phyloP scores from a whole-genome alignment of 2,797 vertebrate genomes.

The Fringilla coelebs region DNA sequence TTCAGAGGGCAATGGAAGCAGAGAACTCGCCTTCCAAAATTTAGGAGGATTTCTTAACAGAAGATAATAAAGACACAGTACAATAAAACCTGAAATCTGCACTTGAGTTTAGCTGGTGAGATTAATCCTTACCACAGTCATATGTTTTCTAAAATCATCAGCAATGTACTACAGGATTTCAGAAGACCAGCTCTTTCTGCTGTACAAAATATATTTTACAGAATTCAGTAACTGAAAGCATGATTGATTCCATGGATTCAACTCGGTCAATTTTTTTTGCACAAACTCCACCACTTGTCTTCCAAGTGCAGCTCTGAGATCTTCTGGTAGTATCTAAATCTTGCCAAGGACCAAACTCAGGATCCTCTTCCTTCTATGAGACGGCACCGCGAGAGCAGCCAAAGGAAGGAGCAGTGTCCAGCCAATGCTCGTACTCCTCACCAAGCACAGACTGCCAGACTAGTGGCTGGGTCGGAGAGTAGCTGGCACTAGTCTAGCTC shows the following conservation, averaged over 20 bases:
- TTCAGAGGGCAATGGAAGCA: not conserved
- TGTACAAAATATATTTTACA: not conserved
- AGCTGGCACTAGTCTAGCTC: not conserved
- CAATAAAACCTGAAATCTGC: not conserved
- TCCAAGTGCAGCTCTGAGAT: not conserved
- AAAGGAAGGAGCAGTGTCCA: not conserved
- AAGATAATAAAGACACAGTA: not conserved
- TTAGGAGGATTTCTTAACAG: not conserved
- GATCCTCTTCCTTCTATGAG: not conserved
- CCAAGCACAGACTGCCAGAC: not conserved
- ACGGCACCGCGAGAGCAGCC: rapidly evolving
- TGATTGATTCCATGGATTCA: not conserved
- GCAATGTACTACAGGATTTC: not conserved
- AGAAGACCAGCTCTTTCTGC: not conserved
- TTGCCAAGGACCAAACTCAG: not conserved
- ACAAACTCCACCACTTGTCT: not conserved
- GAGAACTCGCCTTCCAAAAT: not conserved
- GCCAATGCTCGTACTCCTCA: not conserved
- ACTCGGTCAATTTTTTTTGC: not conserved
- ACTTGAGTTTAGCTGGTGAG: not conserved
- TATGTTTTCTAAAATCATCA: not conserved
- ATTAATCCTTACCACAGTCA: not conserved
- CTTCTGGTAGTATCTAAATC: not conserved
- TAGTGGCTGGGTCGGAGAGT: not conserved
- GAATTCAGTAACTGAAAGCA: not conserved